Conservation (phyloP, 2,113 vertebrate species). For the Stegostoma tigrinum region DNA sequence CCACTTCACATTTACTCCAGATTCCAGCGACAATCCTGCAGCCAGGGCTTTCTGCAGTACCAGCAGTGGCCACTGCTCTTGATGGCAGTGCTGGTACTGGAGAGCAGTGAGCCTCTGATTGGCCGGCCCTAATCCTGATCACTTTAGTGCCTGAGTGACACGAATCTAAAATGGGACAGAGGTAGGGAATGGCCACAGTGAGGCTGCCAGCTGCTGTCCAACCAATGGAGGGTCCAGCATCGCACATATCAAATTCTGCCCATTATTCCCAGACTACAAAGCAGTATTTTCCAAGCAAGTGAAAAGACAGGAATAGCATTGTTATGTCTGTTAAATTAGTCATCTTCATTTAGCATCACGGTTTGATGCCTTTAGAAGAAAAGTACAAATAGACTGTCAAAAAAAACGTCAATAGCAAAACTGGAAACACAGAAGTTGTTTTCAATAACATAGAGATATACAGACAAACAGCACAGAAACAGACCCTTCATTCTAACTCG, state of each 20-base stretch:
- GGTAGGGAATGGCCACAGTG: neutral
- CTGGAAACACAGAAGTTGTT: neutral
- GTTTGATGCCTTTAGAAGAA: neutral
- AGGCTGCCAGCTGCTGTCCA: neutral
- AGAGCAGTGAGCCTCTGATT: neutral
- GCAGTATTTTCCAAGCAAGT: neutral
- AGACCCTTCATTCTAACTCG: too few relatives aligned
- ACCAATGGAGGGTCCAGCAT: neutral
- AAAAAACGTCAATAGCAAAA: slow-evolving; percentile 15
- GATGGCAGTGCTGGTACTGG: neutral
- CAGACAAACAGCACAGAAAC: too few relatives aligned
- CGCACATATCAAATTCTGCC: neutral
- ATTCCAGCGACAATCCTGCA: too few relatives aligned
- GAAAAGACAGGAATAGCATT: neutral
- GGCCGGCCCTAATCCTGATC: neutral
- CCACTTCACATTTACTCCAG: too few relatives aligned
- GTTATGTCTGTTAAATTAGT: neutral
- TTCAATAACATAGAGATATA: too few relatives aligned
- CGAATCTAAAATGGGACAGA: neutral
- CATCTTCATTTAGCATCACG: neutral
- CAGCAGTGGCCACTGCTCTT: neutral
- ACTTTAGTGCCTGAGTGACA: neutral
- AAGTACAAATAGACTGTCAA: neutral
- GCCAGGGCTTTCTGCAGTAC: too few relatives aligned
- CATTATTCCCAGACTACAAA: neutral